A percentile compares a stretch with the other conserved stretches of the same genome.
Conservation (phyloP, 2,888 invertebrate genomes). For the Eumacrocentrus americanus region DNA sequence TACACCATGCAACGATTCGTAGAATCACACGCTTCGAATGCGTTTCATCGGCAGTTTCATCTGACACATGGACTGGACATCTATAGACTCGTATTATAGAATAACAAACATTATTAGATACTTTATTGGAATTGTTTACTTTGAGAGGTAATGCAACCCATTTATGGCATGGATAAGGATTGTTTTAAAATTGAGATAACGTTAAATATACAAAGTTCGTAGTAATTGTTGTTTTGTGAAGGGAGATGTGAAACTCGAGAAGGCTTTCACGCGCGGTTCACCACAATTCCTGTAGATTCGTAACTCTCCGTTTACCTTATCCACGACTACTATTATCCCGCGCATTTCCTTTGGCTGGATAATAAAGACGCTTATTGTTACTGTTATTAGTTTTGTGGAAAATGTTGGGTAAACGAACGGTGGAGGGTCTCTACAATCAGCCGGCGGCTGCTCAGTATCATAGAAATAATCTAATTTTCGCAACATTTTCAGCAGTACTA, state of each 20-base stretch:
- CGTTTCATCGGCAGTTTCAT: constrained; percentile 20
- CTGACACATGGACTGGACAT: no score
- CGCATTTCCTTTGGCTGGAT: constrained; percentile 20
- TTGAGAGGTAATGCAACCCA: no score
- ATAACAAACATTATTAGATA: no score
- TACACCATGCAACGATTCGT: constrained; percentile 1
- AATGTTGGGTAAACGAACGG: constrained; percentile 11
- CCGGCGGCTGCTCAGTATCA: constrained; percentile 3
- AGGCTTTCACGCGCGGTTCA: no score
- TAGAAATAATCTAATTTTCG: constrained; percentile 31
- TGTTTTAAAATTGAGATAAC: no score
- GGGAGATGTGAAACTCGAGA: no score
- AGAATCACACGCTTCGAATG: constrained; percentile 8
- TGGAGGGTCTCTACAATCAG: constrained; percentile 15
- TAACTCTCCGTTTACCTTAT: constrained; percentile 32
- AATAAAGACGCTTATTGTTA: constrained; percentile 41
- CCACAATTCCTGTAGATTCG: constrained; percentile 32
- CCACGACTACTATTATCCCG: constrained; percentile 32
- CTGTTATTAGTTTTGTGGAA: constrained; percentile 34
- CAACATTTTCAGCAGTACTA: constrained; percentile 16
- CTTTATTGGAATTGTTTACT: no score
- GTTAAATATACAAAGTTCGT: no score
- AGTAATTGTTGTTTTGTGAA: no score
- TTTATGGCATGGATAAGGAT: no score
- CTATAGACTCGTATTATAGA: no score